phyloP scores from a whole-genome alignment of 1,140 invertebrate species.

The Ectropis grisescens region DNA sequence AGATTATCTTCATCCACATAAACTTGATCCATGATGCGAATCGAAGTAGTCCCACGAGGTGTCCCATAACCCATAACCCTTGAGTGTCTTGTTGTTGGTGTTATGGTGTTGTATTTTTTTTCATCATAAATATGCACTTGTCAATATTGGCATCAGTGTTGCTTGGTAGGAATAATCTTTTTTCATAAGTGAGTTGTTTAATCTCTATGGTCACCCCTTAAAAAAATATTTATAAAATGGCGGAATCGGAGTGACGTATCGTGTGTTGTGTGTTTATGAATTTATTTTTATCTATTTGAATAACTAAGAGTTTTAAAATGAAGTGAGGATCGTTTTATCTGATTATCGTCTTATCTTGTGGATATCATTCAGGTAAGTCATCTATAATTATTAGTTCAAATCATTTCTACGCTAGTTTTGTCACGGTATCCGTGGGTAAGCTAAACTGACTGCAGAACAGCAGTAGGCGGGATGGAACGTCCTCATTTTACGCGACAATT shows the following conservation, averaged over 20 bases:
- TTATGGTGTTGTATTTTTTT: no score
- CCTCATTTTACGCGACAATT: no score
- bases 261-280: conserved; percentile 60
- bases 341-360: conserved; percentile 17
- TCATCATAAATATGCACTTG: no score
- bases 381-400: conserved; percentile 5
- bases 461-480: conserved; percentile 39
- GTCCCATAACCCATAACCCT: no score
- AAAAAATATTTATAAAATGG: conserved; percentile 51
- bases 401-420: conserved; percentile 8
- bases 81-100: no score
- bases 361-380: conserved; percentile 29
- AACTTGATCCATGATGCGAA: no score
- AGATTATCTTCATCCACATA: no score
- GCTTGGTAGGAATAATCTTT: no score
- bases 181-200: no score
- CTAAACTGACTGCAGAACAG: no score
- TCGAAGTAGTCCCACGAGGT: no score
- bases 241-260: conserved; percentile 57
- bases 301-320: conserved; percentile 42
- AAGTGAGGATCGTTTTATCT: conserved; percentile 25
- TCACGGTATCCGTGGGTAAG: conserved; percentile 24
- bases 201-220: not conserved
- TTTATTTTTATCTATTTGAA: conserved; percentile 26
- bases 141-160: no score